A percentile compares a stretch with the other conserved stretches of the same genome.
Conservation (phyloP, 2,797 vertebrate species). For the Poecilia wingei region DNA sequence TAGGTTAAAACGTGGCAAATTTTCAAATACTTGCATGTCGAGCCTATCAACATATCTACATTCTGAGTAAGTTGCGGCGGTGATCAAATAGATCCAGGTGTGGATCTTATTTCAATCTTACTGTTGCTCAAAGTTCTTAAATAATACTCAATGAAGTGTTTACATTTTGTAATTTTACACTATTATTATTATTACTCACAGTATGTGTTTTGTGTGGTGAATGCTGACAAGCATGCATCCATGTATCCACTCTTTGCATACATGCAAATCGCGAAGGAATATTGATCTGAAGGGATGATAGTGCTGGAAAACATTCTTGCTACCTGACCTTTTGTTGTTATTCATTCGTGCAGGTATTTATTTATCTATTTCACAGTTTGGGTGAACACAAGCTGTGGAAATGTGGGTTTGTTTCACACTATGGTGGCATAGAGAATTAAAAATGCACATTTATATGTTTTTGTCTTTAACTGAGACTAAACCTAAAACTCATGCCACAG, state of each 20-base stretch:
- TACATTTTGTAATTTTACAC: not conserved
- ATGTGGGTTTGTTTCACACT: not conserved
- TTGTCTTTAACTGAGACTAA: not conserved
- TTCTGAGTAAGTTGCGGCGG: not conserved
- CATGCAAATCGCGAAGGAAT: not conserved
- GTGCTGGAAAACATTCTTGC: not conserved
- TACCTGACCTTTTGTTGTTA: too few species aligned
- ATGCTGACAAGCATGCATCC: not conserved
- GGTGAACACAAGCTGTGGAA: not conserved
- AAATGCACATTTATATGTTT: not conserved
- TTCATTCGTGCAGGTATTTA: too few species aligned
- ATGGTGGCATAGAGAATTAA: not conserved
- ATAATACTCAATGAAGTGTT: not conserved
- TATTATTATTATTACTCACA: not conserved
- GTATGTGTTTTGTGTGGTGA: not conserved
- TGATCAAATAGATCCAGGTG: not conserved
- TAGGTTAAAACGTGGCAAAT: not conserved
- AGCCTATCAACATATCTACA: not conserved
- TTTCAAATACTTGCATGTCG: not conserved
- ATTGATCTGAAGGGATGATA: not conserved
- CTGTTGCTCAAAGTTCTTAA: not conserved
- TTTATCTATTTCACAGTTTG: not conserved
- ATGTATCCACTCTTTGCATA: not conserved
- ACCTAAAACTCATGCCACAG: not conserved
- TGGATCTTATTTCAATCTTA: not conserved